phyloP scores from a whole-genome alignment of 2,797 vertebrate genomes.

The Microctenopoma steveboyesi region DNA sequence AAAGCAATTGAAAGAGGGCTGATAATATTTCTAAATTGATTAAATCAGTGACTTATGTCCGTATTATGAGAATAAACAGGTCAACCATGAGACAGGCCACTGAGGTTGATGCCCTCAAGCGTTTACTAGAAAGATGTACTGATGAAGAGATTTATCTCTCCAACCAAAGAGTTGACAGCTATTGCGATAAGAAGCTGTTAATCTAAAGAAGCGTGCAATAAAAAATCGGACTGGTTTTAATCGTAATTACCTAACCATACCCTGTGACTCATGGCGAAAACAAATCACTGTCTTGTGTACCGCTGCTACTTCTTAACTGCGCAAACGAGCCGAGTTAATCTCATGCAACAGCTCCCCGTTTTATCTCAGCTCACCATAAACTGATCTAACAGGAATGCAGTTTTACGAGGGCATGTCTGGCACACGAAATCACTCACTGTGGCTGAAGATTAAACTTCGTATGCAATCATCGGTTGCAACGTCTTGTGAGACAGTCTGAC shows the following conservation, averaged over 20 bases:
- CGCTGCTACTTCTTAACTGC: constrained; percentile 4
- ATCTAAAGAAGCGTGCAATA: constrained; percentile 1
- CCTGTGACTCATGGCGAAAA: constrained; percentile 22
- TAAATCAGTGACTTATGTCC: constrained; percentile 20
- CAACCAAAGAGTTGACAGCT: constrained; percentile 5
- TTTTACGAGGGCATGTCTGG: constrained; percentile 13
- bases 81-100: not conserved
- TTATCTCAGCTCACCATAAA: constrained; percentile 36
- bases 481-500: constrained; percentile 15
- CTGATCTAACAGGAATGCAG: constrained; percentile 29
- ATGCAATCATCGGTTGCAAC: constrained; percentile 3
- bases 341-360: constrained; percentile 18
- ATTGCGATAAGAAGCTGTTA: constrained; percentile 27
- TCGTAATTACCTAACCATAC: constrained; percentile 8
- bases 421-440: not conserved
- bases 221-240: constrained; percentile 16
- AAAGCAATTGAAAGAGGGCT: constrained; percentile 20
- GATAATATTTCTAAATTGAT: constrained; percentile 26
- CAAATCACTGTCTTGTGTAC: not conserved
- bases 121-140: constrained; percentile 27
- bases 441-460: not conserved
- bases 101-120: constrained; percentile 29
- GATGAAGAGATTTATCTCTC: constrained; percentile 18
- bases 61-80: constrained; percentile 31
- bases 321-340: constrained; percentile 13